phyloP scores from a whole-genome alignment of 1,140 invertebrate species.

The Nylanderia fulva region DNA sequence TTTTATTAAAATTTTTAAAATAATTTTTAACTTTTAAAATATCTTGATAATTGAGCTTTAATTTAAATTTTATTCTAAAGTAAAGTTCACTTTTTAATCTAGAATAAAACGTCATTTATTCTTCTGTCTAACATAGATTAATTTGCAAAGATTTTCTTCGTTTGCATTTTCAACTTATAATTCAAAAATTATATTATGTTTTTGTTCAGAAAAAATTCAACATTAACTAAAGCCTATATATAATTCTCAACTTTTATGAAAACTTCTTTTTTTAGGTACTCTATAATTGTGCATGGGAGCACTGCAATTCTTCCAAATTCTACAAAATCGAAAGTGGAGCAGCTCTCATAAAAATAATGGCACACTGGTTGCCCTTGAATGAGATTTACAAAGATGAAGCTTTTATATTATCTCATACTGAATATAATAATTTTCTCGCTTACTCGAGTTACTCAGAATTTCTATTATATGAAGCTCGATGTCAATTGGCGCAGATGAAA shows the following conservation, averaged over 20 bases:
- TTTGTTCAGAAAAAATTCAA: neutral
- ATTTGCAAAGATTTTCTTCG: neutral
- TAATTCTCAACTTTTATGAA: neutral
- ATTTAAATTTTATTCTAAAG: neutral
- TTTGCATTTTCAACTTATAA: neutral
- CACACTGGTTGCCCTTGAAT: conserved; percentile 69
- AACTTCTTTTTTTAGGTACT: conserved; percentile 70
- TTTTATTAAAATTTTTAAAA: neutral
- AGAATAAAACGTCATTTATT: conserved; percentile 35
- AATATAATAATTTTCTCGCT: neutral
- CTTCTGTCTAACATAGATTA: neutral
- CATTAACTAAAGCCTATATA: neutral
- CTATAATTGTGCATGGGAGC: conserved; percentile 78
- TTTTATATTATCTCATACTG: conserved; percentile 6
- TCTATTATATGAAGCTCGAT: conserved; percentile 75
- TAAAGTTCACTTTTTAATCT: neutral
- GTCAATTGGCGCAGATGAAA: conserved; percentile 79
- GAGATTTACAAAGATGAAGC: neutral
- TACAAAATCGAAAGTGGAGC: conserved; percentile 87
- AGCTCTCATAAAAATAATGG: conserved; percentile 82
- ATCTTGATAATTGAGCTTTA: neutral
- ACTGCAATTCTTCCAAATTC: conserved; percentile 86
- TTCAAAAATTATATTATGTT: neutral
- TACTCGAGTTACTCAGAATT: conserved; percentile 60
- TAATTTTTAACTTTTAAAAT: neutral